These are phyloP conservation scores for Euphonia xanthogaster DNA, from an alignment of 2,797 vertebrate genomes.

Conservation along the genomic window DNA sequence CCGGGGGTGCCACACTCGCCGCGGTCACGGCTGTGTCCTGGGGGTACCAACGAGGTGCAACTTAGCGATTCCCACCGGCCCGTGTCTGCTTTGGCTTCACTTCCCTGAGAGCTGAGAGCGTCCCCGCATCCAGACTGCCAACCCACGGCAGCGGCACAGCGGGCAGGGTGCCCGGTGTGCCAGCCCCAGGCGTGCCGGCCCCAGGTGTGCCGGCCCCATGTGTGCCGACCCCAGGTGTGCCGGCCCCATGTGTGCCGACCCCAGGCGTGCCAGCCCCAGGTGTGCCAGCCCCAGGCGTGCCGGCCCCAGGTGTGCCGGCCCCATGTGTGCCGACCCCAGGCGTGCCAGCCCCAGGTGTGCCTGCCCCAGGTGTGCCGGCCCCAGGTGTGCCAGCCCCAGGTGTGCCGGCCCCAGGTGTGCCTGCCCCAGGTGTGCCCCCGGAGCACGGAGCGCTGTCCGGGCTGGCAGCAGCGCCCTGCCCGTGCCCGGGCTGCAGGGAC, in stretches of 20 bases:
- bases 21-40: background rate
- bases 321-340: background rate
- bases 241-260: no score
- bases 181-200: background rate
- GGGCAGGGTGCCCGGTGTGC: background rate
- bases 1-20: background rate
- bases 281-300: no score
- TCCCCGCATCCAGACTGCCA: accelerated
- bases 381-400: background rate
- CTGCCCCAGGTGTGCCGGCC: no score
- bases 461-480: background rate
- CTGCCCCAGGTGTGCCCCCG: no score
- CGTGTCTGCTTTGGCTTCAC: background rate
- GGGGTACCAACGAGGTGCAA: accelerated
- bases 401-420: no score
- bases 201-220: no score
- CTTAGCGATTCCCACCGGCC: accelerated
- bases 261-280: background rate
- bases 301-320: no score
- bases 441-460: accelerated
- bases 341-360: no score
- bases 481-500: accelerated
- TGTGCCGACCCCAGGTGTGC: no score
- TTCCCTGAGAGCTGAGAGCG: background rate
- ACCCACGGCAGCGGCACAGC: background rate